Percentiles rank a stretch among this genome's conserved stretches.
Conservation (phyloP, 1,140 invertebrate species). For the Drosophila arizonae region DNA sequence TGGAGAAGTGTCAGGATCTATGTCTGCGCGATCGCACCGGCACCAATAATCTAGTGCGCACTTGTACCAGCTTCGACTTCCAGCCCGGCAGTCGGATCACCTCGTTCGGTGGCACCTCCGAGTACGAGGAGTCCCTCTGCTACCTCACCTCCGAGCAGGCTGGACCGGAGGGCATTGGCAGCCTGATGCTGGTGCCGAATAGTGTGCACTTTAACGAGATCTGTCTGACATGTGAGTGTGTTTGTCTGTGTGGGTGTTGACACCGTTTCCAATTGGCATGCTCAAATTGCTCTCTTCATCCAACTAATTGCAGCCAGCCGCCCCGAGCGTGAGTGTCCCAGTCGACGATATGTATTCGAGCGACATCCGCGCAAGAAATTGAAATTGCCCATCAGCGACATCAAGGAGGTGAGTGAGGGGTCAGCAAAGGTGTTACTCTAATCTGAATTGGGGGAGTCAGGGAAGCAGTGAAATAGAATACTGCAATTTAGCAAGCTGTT, state of each 20-base stretch:
- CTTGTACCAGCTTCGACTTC: conserved; percentile 94
- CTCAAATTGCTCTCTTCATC: conserved; percentile 8
- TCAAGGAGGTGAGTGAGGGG: conserved; percentile 87
- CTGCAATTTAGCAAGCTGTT: no score
- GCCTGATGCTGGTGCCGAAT: conserved; percentile 92
- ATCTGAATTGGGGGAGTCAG: no score
- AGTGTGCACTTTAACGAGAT: conserved; percentile 95
- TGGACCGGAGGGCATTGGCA: conserved; percentile 92
- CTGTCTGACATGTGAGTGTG: conserved; percentile 91
- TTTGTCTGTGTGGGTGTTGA: neutral
- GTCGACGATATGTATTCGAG: conserved; percentile 93
- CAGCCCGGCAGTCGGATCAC: conserved; percentile 93
- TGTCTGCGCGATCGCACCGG: conserved; percentile 91
- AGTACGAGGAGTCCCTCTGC: conserved; percentile 95
- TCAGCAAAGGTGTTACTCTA: neutral
- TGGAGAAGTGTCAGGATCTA: conserved; percentile 93
- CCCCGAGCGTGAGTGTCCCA: conserved; percentile 93
- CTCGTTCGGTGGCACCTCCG: conserved; percentile 90
- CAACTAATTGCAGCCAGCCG: conserved; percentile 87
- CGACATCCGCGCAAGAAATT: conserved; percentile 92
- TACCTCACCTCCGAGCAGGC: conserved; percentile 92
- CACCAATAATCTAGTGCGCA: conserved; percentile 90
- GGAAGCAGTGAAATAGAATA: no score
- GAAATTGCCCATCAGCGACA: conserved; percentile 89
- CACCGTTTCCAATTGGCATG: conserved; percentile 6